Evolutionary conservation across 1,140 invertebrate species (phyloP).

Genomic region (Lycorma delicatula): DNA sequence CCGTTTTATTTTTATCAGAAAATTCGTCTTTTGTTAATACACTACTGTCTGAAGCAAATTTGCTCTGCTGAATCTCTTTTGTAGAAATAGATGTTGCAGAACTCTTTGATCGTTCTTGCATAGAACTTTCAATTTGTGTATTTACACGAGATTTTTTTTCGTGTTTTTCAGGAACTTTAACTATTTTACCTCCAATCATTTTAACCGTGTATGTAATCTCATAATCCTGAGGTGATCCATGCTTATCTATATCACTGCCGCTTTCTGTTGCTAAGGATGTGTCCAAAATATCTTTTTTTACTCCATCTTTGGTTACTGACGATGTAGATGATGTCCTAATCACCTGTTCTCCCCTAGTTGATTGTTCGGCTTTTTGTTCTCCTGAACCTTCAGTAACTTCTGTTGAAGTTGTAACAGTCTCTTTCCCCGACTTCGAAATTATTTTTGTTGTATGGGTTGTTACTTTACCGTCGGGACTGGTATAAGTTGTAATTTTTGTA

Average conservation of each 20-base stretch:
- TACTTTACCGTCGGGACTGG: background rate
- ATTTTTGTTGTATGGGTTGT: background rate
- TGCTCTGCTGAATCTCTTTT: background rate
- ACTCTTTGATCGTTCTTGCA: background rate
- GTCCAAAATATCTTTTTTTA: too few species aligned
- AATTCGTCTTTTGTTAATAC: background rate
- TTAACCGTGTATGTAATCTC: conserved; percentile 7
- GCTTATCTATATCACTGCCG: too few species aligned
- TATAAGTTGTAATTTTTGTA: background rate
- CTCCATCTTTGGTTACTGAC: too few species aligned
- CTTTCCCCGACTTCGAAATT: too few species aligned
- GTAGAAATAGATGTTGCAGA: background rate
- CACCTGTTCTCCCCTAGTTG: too few species aligned
- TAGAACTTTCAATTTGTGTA: background rate
- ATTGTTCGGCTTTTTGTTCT: too few species aligned
- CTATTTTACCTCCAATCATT: conserved; percentile 11
- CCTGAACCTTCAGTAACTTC: too few species aligned
- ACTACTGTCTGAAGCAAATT: background rate
- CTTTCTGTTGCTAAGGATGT: too few species aligned
- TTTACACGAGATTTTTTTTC: background rate
- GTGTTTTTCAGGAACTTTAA: conserved; percentile 3
- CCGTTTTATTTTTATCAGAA: background rate
- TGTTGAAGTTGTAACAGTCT: too few species aligned
- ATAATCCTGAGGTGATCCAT: background rate
- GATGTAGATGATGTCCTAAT: too few species aligned